Evolutionary conservation across 2,797 vertebrate species (phyloP).

Genomic region (Takifugu ocellatus): DNA sequence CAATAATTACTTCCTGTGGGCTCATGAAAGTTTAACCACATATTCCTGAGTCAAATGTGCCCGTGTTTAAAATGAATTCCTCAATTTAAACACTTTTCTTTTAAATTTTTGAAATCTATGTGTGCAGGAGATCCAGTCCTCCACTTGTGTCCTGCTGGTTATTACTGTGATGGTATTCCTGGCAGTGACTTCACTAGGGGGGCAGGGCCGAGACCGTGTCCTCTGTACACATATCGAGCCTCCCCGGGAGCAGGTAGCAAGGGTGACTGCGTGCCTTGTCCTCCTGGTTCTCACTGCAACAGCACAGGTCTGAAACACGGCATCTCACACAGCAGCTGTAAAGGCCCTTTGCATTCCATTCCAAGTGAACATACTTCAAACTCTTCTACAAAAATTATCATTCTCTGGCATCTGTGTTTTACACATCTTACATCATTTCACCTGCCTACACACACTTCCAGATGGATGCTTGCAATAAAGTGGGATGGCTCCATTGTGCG

Average conservation of each 20-base stretch:
- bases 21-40: conserved; percentile 5
- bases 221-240: conserved; percentile 77
- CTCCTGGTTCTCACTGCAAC: conserved; percentile 80
- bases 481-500: too few species aligned
- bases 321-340: neutral
- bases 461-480: too few species aligned
- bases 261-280: conserved; percentile 81
- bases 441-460: too few species aligned
- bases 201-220: conserved; percentile 78
- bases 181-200: conserved; percentile 49
- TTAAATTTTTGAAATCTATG: conserved; percentile 1
- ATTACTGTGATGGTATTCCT: conserved; percentile 82
- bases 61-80: neutral
- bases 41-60: neutral
- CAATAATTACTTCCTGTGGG: neutral
- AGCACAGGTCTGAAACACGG: conserved; percentile 72
- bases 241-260: conserved; percentile 75
- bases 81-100: neutral
- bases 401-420: too few species aligned
- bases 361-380: too few species aligned
- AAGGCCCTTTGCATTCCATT: neutral
- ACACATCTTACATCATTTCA: too few species aligned
- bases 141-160: conserved; percentile 78
- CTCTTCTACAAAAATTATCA: too few species aligned
- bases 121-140: conserved; percentile 75